Evolutionary conservation across 2,797 vertebrate species (phyloP), one percentile per base, ranked within the genome.

Genomic region (Carapus acus): DNA sequence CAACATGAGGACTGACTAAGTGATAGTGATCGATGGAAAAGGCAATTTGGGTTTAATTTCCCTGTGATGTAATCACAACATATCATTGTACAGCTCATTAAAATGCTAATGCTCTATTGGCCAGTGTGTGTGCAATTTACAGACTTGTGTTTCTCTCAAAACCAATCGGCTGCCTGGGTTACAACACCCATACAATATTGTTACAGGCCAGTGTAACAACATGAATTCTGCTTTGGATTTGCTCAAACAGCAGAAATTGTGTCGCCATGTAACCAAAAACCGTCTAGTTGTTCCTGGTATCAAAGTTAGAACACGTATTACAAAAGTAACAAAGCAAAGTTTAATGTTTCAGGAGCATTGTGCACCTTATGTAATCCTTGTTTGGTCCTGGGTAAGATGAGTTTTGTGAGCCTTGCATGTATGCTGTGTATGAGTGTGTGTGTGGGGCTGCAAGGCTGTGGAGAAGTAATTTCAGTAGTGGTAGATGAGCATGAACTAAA

Each of bases 31-130:
- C 11, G 2, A 66, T 58, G 4, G 21, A 42, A 66, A 65, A 44
- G 13, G 36, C 14, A 0, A 16, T 71, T 68, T 60, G 3, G 58
- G 57, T 65, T 51, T 15, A 43, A 12, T 50, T 15, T 42, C 34
- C 33, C 20, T 7, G 24, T 58, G 19, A 62, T 62, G 24, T 22
- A 9, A 36, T 48, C 71, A 53, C 47, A 70, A 18, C 40, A 20
- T 14, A 34, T 54, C 14, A 37, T 48, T 60, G 33, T 31, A 42
- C 4, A 20, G 43, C 20, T 54, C 58, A 62, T 65, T 49, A 63
- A 69, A 61, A 71, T 61, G 58, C 40, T 24, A 43, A 73, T 76
- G 49, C 20, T 23, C 2, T 58, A 53, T 2, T 1, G 8, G 27
- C 22, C 23, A 3, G 8, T 55, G 8, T 11, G 19, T 21, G 17